Base-by-base conservation (phyloP, 64 coral and sea anemone genomes). In the Montipora foliosa region DNA sequence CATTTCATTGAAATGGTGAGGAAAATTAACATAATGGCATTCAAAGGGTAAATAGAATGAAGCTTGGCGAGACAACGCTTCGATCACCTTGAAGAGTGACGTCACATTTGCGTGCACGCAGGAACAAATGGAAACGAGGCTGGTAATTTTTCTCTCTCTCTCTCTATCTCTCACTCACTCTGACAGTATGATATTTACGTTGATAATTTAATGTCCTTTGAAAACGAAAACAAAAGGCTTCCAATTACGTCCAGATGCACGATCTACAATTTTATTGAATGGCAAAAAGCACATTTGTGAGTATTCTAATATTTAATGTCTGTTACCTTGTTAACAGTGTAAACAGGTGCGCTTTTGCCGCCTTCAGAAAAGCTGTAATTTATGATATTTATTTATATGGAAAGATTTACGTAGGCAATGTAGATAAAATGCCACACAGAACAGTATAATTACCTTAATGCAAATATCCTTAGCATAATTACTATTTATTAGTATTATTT, bases 401-500 rank as follows among this genome's bases (percentile, higher is more conserved):
- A 86, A 68, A 84, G 17, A 50, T 86, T 72, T 70, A 86, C 71
- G 68, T 86, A 67, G 37, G 60, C 19, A 72, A 19, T 49, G 12
- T 70, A 86, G 82, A 86, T 45, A 50, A 21, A 86, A 86, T 86
- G 20, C 47, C 8, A 4, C 44, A 49, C 16, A 86, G 66, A 3
- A 22, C 67, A 70, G 46, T 71, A 51, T 57, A 57, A 57, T 71
- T 22, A 48, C 22, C 61, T 55, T 82, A 11, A 17, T 49, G 45
- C 76, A 51, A 48, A 83, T 81, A 59, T 80, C 52, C 21, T 57
- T 17, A 58, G 13, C 29, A 82, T 5, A 69, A 5, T 49, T 50
- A 13, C 2, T 86, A 86, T 86, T 86, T 86, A 86, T 86, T 71
- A 17, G 13, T 86, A 70, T 57, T 57, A 64, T 83, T 83, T 76